Conservation (phyloP, 2,797 vertebrate species). For the Amniataba percoides region DNA sequence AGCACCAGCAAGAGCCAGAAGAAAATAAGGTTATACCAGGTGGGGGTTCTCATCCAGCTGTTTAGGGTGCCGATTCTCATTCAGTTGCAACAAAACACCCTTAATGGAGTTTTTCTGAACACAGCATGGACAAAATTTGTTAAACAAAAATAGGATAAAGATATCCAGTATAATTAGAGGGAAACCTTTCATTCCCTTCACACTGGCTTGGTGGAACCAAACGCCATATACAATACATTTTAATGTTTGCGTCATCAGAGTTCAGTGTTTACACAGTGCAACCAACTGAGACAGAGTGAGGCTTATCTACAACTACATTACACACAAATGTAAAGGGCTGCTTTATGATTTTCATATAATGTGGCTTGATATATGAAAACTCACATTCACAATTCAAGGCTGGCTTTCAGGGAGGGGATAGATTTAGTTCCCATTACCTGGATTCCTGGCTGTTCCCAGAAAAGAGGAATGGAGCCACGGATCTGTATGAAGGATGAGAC, state of each 20-base stretch:
- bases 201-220: neutral
- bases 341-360: constrained; percentile 11
- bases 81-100: constrained; percentile 85
- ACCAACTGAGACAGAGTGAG: neutral
- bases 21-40: constrained; percentile 76
- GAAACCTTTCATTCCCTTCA: neutral
- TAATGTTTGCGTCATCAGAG: neutral
- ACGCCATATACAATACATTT: neutral
- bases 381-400: neutral
- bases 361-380: constrained; percentile 23
- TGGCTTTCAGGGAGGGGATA: neutral
- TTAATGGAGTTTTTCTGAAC: constrained; percentile 87
- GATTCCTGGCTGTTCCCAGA: constrained; percentile 98
- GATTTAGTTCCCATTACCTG: constrained; percentile 85
- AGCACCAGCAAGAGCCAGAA: constrained; percentile 70
- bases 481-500: constrained; percentile 98
- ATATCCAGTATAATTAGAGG: constrained; percentile 19
- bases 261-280: constrained; percentile 4
- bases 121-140: constrained; percentile 76
- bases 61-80: constrained; percentile 81
- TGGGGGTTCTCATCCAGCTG: constrained; percentile 81
- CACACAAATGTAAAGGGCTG: neutral
- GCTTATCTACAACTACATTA: neutral
- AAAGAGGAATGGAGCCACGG: constrained; percentile 95
- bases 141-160: constrained; percentile 49